Conservation (phyloP, 1,140 invertebrate species). For the Cataglyphis hispanica region DNA sequence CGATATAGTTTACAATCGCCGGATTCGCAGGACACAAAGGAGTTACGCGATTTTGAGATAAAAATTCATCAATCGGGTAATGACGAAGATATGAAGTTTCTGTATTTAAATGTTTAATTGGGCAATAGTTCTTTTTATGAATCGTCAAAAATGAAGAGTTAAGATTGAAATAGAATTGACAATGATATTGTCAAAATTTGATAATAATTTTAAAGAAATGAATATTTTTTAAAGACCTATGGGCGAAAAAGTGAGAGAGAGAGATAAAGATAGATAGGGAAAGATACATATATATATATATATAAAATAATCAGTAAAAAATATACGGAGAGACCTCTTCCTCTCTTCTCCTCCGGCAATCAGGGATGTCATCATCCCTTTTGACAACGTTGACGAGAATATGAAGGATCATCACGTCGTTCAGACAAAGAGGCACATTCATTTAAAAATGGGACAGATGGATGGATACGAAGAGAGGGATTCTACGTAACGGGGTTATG, state of each 20-base stretch:
- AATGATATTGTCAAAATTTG: background rate
- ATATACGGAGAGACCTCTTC: background rate
- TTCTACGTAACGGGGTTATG: slow-evolving; percentile 70
- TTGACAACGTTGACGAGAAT: slow-evolving; percentile 41
- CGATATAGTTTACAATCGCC: slow-evolving; percentile 18
- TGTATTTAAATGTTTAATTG: background rate
- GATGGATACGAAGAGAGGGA: slow-evolving; percentile 62
- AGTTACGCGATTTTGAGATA: background rate
- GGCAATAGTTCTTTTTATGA: background rate
- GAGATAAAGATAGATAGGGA: no score
- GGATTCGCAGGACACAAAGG: background rate
- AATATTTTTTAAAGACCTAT: background rate
- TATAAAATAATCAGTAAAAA: background rate
- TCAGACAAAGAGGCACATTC: slow-evolving; percentile 58
- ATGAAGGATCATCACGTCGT: slow-evolving; percentile 64
- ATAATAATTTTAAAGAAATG: background rate
- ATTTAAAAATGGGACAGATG: slow-evolving; percentile 42
- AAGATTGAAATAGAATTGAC: background rate
- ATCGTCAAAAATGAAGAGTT: background rate
- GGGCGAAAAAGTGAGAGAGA: no score
- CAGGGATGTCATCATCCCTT: background rate
- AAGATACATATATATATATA: no score
- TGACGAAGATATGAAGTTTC: background rate
- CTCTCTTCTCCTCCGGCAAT: background rate
- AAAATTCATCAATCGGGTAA: background rate